phyloP scores from a whole-genome alignment of 1,140 invertebrate species.

The Eurosta solidaginis region DNA sequence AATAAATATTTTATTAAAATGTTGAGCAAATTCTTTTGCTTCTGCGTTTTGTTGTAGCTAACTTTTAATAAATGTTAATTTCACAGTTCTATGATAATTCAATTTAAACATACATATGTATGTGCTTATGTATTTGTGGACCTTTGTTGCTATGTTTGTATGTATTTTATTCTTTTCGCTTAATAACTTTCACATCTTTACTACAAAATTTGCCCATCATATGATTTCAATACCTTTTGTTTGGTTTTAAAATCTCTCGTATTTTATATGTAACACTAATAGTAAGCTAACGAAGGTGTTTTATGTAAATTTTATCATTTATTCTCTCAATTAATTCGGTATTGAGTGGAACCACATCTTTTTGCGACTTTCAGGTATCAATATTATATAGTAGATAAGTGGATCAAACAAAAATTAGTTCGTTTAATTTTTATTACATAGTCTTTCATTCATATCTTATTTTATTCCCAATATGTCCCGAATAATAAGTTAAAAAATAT shows the following conservation, averaged over 20 bases:
- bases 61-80: conserved; percentile 48
- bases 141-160: neutral
- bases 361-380: neutral
- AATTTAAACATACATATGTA: no score
- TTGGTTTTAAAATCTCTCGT: neutral
- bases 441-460: no score
- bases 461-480: no score
- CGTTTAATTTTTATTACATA: no score
- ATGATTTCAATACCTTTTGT: conserved; percentile 37
- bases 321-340: neutral
- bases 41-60: conserved; percentile 37
- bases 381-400: no score
- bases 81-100: conserved; percentile 36
- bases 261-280: neutral
- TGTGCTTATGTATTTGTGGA: neutral
- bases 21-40: neutral
- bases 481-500: no score
- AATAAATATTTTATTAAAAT: conserved; percentile 45
- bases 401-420: no score
- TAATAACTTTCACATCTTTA: neutral
- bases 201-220: conserved; percentile 31
- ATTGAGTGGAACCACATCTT: neutral
- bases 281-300: neutral
- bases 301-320: neutral
- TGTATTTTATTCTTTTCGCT: conserved; percentile 15